phyloP scores from a whole-genome alignment of 2,113 vertebrate genomes.

The Psophia crepitans region DNA sequence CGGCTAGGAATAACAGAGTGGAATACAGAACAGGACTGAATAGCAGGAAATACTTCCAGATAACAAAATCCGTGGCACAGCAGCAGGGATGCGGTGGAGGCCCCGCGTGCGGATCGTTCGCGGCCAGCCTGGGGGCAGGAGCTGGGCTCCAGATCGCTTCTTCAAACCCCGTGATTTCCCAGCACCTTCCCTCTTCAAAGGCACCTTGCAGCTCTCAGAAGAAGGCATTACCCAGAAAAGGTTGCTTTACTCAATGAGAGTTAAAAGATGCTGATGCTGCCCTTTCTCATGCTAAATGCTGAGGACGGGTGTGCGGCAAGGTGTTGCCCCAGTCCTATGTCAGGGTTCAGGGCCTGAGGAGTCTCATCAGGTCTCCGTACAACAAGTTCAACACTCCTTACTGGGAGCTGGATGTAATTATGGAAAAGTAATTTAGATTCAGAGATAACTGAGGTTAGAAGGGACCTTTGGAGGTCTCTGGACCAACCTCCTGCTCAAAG shows the following conservation, averaged over 20 bases:
- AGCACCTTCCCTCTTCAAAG: neutral
- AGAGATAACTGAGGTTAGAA: neutral
- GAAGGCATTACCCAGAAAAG: neutral
- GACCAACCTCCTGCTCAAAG: neutral
- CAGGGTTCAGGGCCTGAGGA: accelerated
- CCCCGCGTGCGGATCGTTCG: accelerated
- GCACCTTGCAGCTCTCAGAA: accelerated
- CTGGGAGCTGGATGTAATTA: neutral
- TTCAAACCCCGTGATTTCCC: neutral
- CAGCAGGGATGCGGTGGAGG: neutral
- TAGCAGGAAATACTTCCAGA: constrained; percentile 37
- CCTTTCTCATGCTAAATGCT: neutral
- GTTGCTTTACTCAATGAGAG: neutral
- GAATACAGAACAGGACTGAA: neutral
- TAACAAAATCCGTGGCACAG: neutral
- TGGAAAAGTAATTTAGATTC: neutral
- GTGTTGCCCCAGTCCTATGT: neutral
- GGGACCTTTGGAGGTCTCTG: neutral
- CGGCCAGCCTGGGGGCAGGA: neutral
- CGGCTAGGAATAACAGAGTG: neutral
- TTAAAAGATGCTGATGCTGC: neutral
- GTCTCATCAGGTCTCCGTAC: neutral
- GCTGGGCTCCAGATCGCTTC: neutral
- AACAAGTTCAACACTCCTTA: neutral
- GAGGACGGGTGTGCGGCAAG: accelerated